These are phyloP conservation scores for Brachyhypopomus occidentalis DNA, from an alignment of 2,113 vertebrate species.

Conservation along the genomic window DNA sequence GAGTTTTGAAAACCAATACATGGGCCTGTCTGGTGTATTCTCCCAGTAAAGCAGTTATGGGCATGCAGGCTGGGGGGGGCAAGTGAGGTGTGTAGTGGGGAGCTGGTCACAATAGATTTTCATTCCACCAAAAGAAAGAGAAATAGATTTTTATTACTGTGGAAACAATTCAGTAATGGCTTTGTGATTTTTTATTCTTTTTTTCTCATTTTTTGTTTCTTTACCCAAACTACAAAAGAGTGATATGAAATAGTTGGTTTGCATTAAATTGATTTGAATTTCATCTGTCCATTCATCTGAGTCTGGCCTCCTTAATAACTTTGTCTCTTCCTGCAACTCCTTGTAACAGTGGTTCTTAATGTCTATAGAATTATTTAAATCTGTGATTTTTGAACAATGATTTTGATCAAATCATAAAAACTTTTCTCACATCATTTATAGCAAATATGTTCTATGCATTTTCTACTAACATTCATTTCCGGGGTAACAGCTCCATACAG, in stretches of 20 bases:
- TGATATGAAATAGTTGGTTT: slow-evolving; percentile 18
- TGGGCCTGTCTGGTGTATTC: slow-evolving; percentile 39
- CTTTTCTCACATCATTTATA: not conserved
- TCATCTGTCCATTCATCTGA: not conserved
- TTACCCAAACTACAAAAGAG: slow-evolving; percentile 20
- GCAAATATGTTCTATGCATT: slow-evolving; percentile 27
- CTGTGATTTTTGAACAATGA: slow-evolving; percentile 21
- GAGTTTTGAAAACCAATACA: slow-evolving; percentile 48
- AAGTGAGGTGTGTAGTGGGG: slow-evolving; percentile 11
- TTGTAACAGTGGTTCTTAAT: slow-evolving; percentile 3
- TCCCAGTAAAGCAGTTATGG: slow-evolving; percentile 39
- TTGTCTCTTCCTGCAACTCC: slow-evolving; percentile 23
- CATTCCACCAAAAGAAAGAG: slow-evolving; percentile 41
- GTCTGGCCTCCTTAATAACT: slow-evolving; percentile 2
- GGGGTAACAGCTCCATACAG: not conserved
- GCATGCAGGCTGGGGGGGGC: not conserved
- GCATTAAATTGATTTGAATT: not conserved
- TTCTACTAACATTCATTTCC: slow-evolving; percentile 27
- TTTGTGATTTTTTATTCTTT: slow-evolving; percentile 37
- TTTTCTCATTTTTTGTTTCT: slow-evolving; percentile 4
- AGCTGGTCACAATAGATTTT: slow-evolving; percentile 47
- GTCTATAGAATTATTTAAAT: not conserved
- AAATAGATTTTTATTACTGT: slow-evolving; percentile 54
- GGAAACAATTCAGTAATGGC: slow-evolving; percentile 50
- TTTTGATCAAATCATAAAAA: slow-evolving; percentile 41